Base-by-base conservation (phyloP, 2,888 invertebrate genomes). In the Spilarctia lutea region DNA sequence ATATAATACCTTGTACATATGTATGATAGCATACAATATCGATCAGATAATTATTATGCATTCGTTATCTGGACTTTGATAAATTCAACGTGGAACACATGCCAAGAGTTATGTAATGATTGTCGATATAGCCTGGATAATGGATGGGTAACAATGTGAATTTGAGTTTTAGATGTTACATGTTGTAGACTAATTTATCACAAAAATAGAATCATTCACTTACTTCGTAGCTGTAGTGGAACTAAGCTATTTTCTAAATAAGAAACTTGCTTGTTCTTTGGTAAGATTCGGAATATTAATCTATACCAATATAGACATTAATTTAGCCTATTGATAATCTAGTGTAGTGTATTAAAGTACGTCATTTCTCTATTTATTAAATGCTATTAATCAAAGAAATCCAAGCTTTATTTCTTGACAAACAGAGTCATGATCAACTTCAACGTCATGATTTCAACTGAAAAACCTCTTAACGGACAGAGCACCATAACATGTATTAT, bases 1-100 rank as follows among this genome's bases (percentile, higher is more conserved):
- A 63, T 30, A 30, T 63, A 63, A 63, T 63, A 63, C 30, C 6
- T 30, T 63, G 16, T 63, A 8, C 18, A 27, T 63, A 63, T 27
- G 18, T 30, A 63, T 30, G 27, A 63, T 63, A 63, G 30, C 8
- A 18, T 63, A 30, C 18, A 63, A 63, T 63, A 63, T 63, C 63
- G 63, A 63, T 63, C 63, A 63, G 63, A 63, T 63, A 63, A 63
- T 63, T 63, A 63, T 63, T 63, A 63, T 63, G 63, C 30, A 63
- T 63, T 63, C 63, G 18, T 63, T 63, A 63, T 63, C 63, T 6
- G 18, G 60, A 27, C 60, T 27, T 16, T 7, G 30, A 63, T 63
- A 63, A 7, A 30, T 63, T 63, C 30, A 63, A 63, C 30, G 7
- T 60, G 30, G 63, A 30, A 18, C 13, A 60, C 60, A 60, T 30